These are phyloP conservation scores for Leucosticte australis DNA, from an alignment of 2,113 vertebrate genomes.

Conservation along the genomic window DNA sequence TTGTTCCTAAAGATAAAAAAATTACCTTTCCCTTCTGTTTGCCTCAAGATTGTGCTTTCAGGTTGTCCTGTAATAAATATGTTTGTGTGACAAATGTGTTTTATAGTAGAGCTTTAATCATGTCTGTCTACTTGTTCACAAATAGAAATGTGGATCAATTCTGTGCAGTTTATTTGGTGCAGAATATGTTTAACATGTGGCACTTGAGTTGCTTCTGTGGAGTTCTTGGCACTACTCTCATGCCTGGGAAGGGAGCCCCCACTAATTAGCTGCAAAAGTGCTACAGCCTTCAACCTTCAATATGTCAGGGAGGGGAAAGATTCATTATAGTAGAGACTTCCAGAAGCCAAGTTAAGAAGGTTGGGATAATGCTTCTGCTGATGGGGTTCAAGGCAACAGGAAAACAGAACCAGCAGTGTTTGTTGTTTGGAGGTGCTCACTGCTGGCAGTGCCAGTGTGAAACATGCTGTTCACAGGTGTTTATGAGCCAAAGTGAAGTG, in stretches of 20 bases:
- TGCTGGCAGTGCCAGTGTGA: slow-evolving; percentile 18
- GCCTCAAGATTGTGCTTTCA: not conserved
- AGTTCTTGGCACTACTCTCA: slow-evolving; percentile 37
- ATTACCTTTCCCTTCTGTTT: not conserved
- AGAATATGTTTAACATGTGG: slow-evolving; percentile 40
- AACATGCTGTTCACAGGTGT: slow-evolving; percentile 59
- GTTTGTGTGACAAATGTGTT: not conserved
- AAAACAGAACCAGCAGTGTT: slow-evolving; percentile 49
- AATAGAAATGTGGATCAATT: not conserved
- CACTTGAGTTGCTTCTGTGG: slow-evolving; percentile 41
- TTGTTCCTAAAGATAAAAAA: not conserved
- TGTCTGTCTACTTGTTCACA: not conserved
- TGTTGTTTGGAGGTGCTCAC: slow-evolving; percentile 9
- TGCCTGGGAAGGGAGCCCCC: slow-evolving; percentile 32
- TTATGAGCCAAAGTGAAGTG: slow-evolving; percentile 29
- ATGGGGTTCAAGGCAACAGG: not conserved
- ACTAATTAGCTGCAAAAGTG: slow-evolving; percentile 56
- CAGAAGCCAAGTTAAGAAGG: slow-evolving; percentile 43
- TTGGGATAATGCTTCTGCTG: slow-evolving; percentile 42
- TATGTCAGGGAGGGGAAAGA: slow-evolving; percentile 40
- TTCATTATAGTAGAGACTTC: slow-evolving; percentile 23
- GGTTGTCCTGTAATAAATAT: not conserved
- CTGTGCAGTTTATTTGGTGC: not conserved
- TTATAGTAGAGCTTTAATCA: not conserved
- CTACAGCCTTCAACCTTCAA: slow-evolving; percentile 54